These are phyloP conservation scores for Discoglossus pictus DNA, from an alignment of 2,797 vertebrate genomes.

Conservation along the genomic window DNA sequence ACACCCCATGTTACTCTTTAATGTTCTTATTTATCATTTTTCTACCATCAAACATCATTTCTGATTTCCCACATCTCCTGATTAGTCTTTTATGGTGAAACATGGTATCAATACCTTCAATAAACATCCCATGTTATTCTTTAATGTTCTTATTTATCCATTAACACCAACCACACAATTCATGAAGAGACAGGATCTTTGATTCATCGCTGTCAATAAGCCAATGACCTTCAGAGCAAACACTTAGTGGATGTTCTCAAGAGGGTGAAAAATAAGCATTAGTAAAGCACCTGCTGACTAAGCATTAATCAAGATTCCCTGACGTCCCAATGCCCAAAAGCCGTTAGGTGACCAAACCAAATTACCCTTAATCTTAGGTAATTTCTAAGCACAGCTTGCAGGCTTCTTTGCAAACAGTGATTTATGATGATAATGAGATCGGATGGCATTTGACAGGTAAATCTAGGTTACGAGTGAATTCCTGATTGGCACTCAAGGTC, in stretches of 20 bases:
- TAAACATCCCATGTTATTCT: background rate
- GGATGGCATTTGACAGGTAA: background rate
- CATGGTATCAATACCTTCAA: background rate
- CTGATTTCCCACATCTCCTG: no score
- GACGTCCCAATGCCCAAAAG: constrained; percentile 28
- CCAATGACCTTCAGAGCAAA: constrained; percentile 57
- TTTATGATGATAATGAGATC: constrained; percentile 46
- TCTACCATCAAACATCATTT: no score
- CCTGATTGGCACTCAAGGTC: no score
- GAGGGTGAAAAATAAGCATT: constrained; percentile 54
- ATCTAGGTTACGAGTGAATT: no score
- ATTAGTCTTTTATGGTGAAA: no score
- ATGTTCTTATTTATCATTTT: constrained; percentile 18
- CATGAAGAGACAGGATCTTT: constrained; percentile 58
- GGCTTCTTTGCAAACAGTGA: background rate
- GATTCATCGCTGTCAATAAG: constrained; percentile 56
- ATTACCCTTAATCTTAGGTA: constrained; percentile 30
- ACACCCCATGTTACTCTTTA: constrained; percentile 25
- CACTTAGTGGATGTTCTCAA: constrained; percentile 34
- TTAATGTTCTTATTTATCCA: constrained; percentile 36
- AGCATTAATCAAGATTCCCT: constrained; percentile 47
- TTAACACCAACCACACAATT: constrained; percentile 59
- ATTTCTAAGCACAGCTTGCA: background rate
- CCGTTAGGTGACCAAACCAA: no score
- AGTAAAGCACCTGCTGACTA: constrained; percentile 52